Evolutionary conservation across 2,113 vertebrate genomes (phyloP).

Genomic region (Vulpes vulpes): DNA sequence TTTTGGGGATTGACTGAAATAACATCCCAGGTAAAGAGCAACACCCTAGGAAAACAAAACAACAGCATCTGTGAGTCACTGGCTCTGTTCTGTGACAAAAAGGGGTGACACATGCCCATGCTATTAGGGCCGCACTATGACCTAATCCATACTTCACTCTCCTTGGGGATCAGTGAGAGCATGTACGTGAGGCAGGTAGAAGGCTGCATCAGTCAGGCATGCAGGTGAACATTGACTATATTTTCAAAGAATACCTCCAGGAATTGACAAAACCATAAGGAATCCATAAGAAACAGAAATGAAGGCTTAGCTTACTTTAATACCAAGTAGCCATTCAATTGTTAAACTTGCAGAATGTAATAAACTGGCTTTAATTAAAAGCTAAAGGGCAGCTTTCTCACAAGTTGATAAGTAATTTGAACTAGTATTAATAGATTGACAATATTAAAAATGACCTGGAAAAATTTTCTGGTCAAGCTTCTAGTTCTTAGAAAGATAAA

Average conservation of each 20-base stretch:
- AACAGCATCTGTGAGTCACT: rapidly evolving
- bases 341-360: conserved; percentile 30
- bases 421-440: conserved; percentile 4
- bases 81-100: not conserved
- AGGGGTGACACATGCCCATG: too few species aligned
- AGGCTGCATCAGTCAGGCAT: rapidly evolving
- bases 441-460: not conserved
- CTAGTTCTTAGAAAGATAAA: not conserved
- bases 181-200: rapidly evolving
- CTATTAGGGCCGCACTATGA: rapidly evolving
- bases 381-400: conserved; percentile 50
- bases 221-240: rapidly evolving
- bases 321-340: not conserved
- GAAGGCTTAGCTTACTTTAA: not conserved
- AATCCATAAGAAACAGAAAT: not conserved
- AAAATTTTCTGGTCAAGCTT: not conserved
- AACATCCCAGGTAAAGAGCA: not conserved
- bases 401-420: not conserved
- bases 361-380: conserved; percentile 34
- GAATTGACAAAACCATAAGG: not conserved
- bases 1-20: not conserved
- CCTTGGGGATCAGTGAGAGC: rapidly evolving
- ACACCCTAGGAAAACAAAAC: not conserved
- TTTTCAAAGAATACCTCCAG: not conserved
- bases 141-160: not conserved